Conservation (phyloP, 2,113 vertebrate genomes). For the Acanthisitta chloris region DNA sequence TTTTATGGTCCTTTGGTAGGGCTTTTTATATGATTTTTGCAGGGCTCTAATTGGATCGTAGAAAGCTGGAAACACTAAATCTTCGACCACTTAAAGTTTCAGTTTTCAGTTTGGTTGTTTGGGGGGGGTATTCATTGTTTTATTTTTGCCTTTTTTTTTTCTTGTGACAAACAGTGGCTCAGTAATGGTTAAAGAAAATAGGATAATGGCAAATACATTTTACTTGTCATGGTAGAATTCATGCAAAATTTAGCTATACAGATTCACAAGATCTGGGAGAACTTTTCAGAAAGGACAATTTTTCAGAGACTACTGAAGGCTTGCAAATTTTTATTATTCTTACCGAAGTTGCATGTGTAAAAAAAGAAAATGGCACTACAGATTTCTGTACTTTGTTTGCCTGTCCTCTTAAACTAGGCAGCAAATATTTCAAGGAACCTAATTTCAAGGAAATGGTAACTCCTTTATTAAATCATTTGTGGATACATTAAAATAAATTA, state of each 20-base stretch:
- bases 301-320: background rate
- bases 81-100: background rate
- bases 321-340: background rate
- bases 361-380: background rate
- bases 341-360: fast-evolving
- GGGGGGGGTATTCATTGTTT: fast-evolving
- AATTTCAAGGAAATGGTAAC: background rate
- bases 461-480: background rate
- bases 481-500: slow-evolving; percentile 11
- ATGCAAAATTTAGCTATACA: background rate
- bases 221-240: background rate
- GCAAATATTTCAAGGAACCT: background rate
- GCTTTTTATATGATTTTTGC: background rate
- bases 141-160: background rate
- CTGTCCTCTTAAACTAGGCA: background rate
- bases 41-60: background rate
- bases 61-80: background rate
- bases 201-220: background rate
- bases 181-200: background rate
- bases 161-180: background rate
- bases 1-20: background rate
- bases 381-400: background rate
- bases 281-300: background rate
- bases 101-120: background rate
- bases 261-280: background rate